Conservation (phyloP, 2,113 vertebrate species). For the Percina caprodes region DNA sequence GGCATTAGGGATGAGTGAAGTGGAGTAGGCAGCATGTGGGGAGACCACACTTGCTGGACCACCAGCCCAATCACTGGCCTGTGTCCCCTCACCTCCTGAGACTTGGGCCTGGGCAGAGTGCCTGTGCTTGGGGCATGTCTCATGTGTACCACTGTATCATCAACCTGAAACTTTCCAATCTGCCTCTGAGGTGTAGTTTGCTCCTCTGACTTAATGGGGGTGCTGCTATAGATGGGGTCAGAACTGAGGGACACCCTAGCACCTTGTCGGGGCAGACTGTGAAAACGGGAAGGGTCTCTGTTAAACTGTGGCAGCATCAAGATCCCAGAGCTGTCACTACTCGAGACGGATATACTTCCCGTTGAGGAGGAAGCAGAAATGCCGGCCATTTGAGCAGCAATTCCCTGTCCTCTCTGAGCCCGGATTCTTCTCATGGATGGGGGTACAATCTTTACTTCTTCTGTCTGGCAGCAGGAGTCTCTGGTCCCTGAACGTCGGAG, state of each 20-base stretch:
- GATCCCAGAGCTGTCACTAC: conserved; percentile 85
- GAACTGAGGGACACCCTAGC: conserved; percentile 86
- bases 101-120: conserved; percentile 85
- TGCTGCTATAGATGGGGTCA: conserved; percentile 85
- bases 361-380: conserved; percentile 91
- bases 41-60: conserved; percentile 89
- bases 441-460: conserved; percentile 92
- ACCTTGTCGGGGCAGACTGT: conserved; percentile 92
- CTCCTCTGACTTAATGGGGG: conserved; percentile 82
- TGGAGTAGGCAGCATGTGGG: conserved; percentile 91
- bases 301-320: conserved; percentile 82
- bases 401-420: conserved; percentile 94
- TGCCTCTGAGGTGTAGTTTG: conserved; percentile 74
- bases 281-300: conserved; percentile 86
- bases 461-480: conserved; percentile 96
- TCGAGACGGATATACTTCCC: conserved; percentile 91
- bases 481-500: conserved; percentile 86
- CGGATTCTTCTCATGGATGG: conserved; percentile 96
- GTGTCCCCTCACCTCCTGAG: conserved; percentile 88
- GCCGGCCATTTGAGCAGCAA: conserved; percentile 94
- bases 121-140: conserved; percentile 77
- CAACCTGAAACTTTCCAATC: conserved; percentile 85
- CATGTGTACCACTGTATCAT: conserved; percentile 84
- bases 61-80: conserved; percentile 80
- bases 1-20: conserved; percentile 92